Evolutionary conservation across 2,888 invertebrate genomes (phyloP).

Genomic region (Acanthoscelides obtectus): DNA sequence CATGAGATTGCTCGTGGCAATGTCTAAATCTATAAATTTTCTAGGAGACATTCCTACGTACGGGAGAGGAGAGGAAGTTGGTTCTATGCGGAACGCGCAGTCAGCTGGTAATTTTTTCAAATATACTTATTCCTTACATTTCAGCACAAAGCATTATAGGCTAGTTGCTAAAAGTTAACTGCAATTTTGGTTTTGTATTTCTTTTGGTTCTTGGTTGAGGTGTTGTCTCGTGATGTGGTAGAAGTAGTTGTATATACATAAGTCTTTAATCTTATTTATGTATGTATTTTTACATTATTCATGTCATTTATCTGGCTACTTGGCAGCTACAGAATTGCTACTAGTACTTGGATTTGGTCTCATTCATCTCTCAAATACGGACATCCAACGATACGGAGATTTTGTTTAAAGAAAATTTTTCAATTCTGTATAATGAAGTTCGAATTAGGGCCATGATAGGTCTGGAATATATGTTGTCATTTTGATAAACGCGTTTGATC

Average conservation of each 20-base stretch:
- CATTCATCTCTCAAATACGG: too few relatives aligned
- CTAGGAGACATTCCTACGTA: constrained; percentile 22
- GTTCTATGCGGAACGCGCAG: constrained; percentile 25
- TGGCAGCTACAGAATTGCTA: too few relatives aligned
- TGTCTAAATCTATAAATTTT: constrained; percentile 13
- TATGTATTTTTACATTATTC: not conserved
- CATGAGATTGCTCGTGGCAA: too few relatives aligned
- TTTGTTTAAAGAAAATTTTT: too few relatives aligned
- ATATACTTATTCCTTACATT: constrained; percentile 5
- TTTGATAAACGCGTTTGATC: too few relatives aligned
- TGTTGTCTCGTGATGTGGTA: not conserved
- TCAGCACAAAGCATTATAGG: not conserved
- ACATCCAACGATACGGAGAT: too few relatives aligned
- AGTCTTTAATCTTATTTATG: not conserved
- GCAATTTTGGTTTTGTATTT: not conserved
- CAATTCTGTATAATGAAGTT: too few relatives aligned
- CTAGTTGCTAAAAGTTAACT: not conserved
- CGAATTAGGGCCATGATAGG: too few relatives aligned
- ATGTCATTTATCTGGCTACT: not conserved
- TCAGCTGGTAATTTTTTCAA: constrained; percentile 23
- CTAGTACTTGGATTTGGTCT: too few relatives aligned
- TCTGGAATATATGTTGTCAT: too few relatives aligned
- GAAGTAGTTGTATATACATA: not conserved
- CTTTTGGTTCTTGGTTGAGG: not conserved
- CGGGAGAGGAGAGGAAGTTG: constrained; percentile 21